phyloP scores from a whole-genome alignment of 2,888 invertebrate genomes.

The Agapostemon virescens region DNA sequence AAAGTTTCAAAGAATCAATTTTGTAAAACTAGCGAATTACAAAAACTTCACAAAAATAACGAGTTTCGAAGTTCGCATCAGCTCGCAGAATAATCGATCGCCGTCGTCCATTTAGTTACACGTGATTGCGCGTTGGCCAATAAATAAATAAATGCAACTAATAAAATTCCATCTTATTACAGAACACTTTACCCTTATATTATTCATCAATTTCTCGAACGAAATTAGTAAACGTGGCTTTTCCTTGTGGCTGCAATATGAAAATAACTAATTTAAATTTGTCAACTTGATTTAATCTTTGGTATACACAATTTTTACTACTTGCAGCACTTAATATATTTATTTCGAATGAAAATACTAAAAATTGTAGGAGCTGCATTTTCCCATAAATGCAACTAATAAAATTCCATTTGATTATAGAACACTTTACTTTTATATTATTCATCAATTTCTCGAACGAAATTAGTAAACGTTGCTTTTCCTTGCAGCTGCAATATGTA shows the following conservation, averaged over 20 bases:
- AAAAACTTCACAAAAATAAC: background rate
- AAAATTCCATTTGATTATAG: too few species aligned
- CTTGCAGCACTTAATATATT: background rate
- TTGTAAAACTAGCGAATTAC: background rate
- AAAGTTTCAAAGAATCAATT: background rate
- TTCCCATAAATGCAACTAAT: too few species aligned
- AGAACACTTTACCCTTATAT: too few species aligned
- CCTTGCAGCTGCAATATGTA: background rate
- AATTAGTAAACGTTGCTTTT: too few species aligned
- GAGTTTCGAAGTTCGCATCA: background rate
- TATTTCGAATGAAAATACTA: background rate
- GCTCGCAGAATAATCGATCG: background rate
- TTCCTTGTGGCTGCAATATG: background rate
- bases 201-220: too few species aligned
- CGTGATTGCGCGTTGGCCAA: background rate
- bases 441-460: too few species aligned
- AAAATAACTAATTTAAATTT: too few species aligned
- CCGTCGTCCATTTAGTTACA: too few species aligned
- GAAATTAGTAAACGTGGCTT: too few species aligned
- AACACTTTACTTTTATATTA: too few species aligned
- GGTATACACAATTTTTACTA: background rate
- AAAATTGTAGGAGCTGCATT: too few species aligned
- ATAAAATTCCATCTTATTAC: too few species aligned
- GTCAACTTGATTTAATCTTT: background rate
- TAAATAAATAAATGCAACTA: background rate